Percentiles rank a stretch among this genome's conserved stretches.
Conservation (phyloP, 2,797 vertebrate species). For the Coranthus polyacanthus region DNA sequence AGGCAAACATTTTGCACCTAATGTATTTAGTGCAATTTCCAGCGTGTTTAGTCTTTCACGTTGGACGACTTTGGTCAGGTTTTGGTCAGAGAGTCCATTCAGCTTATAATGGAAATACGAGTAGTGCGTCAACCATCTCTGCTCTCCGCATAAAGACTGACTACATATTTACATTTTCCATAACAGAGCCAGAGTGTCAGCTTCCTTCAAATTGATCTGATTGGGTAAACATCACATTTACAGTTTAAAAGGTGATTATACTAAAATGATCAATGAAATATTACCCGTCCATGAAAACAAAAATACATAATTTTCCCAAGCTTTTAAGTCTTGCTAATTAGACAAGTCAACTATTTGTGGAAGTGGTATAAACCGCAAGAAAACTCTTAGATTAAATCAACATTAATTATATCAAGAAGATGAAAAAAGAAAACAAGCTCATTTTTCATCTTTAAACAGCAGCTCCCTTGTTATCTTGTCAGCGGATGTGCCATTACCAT, state of each 20-base stretch:
- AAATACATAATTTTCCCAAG: slow-evolving; percentile 3
- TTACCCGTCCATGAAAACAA: too few relatives aligned
- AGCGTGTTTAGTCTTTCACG: too few relatives aligned
- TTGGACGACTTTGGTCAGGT: too few relatives aligned
- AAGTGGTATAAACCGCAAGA: slow-evolving; percentile 23
- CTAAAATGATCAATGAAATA: slow-evolving; percentile 30
- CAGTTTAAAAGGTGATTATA: background rate
- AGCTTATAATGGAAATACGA: too few relatives aligned
- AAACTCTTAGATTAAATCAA: slow-evolving; percentile 46
- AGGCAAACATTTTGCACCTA: too few relatives aligned
- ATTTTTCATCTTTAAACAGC: slow-evolving; percentile 75
- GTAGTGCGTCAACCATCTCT: too few relatives aligned
- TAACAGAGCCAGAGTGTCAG: too few relatives aligned
- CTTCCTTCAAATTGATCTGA: too few relatives aligned
- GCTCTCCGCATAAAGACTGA: too few relatives aligned
- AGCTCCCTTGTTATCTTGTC: slow-evolving; percentile 66
- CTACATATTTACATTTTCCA: too few relatives aligned
- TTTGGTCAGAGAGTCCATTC: too few relatives aligned
- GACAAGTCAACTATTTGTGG: slow-evolving; percentile 24
- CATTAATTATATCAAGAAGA: slow-evolving; percentile 62
- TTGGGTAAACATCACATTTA: slow-evolving; percentile 1
- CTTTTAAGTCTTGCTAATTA: slow-evolving; percentile 19
- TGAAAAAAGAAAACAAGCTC: slow-evolving; percentile 53
- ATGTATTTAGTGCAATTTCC: too few relatives aligned
- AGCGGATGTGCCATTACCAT: slow-evolving; percentile 62